Base-by-base conservation (phyloP, 2,797 vertebrate genomes). In the Paramormyrops hopkinsi region DNA sequence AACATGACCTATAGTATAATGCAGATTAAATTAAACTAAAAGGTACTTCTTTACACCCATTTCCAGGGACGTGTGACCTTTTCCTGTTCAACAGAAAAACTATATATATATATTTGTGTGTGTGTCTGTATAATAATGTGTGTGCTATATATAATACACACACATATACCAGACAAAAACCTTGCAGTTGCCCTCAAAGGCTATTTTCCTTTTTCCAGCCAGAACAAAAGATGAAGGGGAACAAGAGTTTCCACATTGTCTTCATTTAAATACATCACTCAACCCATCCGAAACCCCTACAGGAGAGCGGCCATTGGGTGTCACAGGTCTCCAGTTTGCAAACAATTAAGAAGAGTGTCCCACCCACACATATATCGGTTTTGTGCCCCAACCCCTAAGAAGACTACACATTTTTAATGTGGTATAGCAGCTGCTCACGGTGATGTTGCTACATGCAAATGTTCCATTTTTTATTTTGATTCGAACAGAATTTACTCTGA, bases 221-320 rank as follows among this genome's bases (percentile, higher is more conserved):
- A n/a, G 46, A 83, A 14, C 76, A 25, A 19, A 62, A 25, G 4
- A 59, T 51, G n/a, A 83, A 89, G 37, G 76, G 17, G 88, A 89
- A 82, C 19, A 11, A 88, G 37, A 82, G 76, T 89, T 89, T 89
- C 88, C 76, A 62, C 37, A 37, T 29, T 12, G 37, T 22, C 12
- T 46, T 82, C 46, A 51, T 17, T 53, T 37, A 37, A 48, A 50
- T 33, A 37, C 29, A 29, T 51, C 44, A 1, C 46, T 46, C 62
- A 29, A 5, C 48, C 9, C 53, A 19, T 4, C 14, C 0, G 29
- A 37, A 79, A 0, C 29, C 12, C 33, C 41, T 41, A 37, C 37
- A 37, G 33, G 4, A 17, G 14, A 65, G 56, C 6, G 25, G 56
- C 59, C 22, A 25, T 29, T 9, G 59, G 59, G 2, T 19, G 73